These are phyloP conservation scores for Polymixis lichenea DNA, from an alignment of 2,888 invertebrate species.

Conservation along the genomic window DNA sequence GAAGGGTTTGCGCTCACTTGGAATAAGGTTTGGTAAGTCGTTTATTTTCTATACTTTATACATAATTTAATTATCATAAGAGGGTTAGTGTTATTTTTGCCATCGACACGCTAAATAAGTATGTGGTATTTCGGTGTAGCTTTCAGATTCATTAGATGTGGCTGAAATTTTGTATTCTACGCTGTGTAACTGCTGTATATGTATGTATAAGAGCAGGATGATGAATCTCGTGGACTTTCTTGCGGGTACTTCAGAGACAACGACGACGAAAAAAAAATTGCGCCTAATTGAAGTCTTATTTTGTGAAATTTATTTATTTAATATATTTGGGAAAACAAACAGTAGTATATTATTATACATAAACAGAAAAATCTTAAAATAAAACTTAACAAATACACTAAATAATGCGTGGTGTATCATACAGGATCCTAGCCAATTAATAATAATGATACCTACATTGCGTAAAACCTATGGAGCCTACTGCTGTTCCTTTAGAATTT, in stretches of 20 bases:
- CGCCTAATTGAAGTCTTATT: neutral
- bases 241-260: neutral
- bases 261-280: too few relatives aligned
- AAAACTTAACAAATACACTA: too few relatives aligned
- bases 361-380: too few relatives aligned
- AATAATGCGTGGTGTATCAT: too few relatives aligned
- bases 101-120: neutral
- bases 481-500: too few relatives aligned
- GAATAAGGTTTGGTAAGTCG: constrained; percentile 93
- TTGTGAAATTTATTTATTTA: too few relatives aligned
- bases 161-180: neutral
- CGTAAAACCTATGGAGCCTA: too few relatives aligned
- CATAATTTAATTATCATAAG: neutral
- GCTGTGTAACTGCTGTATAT: too few relatives aligned
- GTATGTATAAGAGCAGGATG: neutral
- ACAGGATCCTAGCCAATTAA: neutral
- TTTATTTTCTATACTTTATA: neutral
- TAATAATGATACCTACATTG: too few relatives aligned
- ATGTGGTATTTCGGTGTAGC: neutral
- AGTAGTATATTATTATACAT: too few relatives aligned
- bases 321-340: too few relatives aligned
- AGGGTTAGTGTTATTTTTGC: neutral
- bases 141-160: neutral
- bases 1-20: constrained; percentile 93
- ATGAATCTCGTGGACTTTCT: neutral